Evolutionary conservation across 2,888 invertebrate species (phyloP).

Genomic region (Heliothis peltigera): DNA sequence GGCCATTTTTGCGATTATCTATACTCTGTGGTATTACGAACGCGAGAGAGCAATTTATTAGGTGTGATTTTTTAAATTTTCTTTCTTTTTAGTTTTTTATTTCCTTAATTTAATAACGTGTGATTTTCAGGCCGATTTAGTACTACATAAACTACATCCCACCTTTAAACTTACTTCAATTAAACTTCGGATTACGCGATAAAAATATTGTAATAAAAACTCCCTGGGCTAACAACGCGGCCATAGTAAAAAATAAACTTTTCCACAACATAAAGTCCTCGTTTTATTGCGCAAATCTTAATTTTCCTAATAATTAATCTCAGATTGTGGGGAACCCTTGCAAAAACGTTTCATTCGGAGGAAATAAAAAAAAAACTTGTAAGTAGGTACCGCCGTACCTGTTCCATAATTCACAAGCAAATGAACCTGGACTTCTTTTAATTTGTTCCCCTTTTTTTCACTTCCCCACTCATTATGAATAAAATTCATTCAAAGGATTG

Average conservation of each 20-base stretch:
- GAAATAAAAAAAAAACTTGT: conserved; percentile 41
- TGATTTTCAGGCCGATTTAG: not conserved
- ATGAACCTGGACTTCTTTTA: conserved; percentile 47
- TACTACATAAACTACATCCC: conserved; percentile 9
- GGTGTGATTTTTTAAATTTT: not conserved
- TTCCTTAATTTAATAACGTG: too few species aligned
- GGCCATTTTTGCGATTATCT: conserved; percentile 1
- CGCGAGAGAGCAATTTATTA: too few species aligned
- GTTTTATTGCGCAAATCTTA: conserved; percentile 60
- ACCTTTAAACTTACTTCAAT: conserved; percentile 20
- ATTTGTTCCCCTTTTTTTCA: conserved; percentile 48
- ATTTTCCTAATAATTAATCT: conserved; percentile 68
- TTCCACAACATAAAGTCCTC: conserved; percentile 46
- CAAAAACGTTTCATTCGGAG: conserved; percentile 42
- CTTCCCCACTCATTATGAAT: conserved; percentile 46
- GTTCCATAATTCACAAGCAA: conserved; percentile 50
- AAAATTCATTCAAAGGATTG: conserved; percentile 55
- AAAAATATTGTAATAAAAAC: conserved; percentile 24
- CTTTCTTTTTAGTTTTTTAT: too few species aligned
- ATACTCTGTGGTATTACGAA: too few species aligned
- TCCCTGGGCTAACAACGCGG: conserved; percentile 28
- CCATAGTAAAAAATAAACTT: conserved; percentile 42
- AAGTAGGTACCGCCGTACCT: conserved; percentile 35
- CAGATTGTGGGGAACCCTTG: conserved; percentile 55
- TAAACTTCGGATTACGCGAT: conserved; percentile 30